These are phyloP conservation scores for Chrysaora quinquecirrha DNA, from an alignment of 30 jellyfish, hydroid and myxozoan genomes.

Conservation along the genomic window DNA sequence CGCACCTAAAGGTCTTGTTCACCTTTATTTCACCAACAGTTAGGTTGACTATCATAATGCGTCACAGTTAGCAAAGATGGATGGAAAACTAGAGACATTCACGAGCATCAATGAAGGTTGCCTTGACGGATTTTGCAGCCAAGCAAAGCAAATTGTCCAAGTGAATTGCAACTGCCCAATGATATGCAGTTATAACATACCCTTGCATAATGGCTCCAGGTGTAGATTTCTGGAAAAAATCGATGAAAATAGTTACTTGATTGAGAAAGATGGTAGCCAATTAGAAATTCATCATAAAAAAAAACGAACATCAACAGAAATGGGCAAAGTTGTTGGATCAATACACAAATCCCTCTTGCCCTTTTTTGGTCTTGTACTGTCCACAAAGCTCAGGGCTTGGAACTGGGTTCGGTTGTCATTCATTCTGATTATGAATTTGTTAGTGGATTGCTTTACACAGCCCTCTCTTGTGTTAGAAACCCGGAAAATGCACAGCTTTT, in stretches of 20 bases:
- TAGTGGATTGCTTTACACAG: conserved; percentile 8
- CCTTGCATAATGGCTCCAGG: not conserved
- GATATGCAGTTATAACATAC: not conserved
- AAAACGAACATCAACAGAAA: not conserved
- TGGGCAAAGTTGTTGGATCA: not conserved
- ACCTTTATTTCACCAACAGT: too few species aligned
- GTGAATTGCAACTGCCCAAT: not conserved
- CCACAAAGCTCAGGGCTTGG: not conserved
- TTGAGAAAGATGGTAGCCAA: not conserved
- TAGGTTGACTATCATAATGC: too few species aligned
- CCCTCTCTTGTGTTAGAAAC: not conserved
- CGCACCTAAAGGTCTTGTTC: too few species aligned
- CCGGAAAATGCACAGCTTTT: not conserved
- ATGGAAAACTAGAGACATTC: too few species aligned
- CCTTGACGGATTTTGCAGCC: too few species aligned
- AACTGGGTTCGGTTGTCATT: not conserved
- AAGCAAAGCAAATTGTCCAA: too few species aligned
- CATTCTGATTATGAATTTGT: not conserved
- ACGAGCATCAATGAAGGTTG: too few species aligned
- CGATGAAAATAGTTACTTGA: not conserved
- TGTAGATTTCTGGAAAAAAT: not conserved
- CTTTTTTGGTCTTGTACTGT: conserved; percentile 12
- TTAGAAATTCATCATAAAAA: not conserved
- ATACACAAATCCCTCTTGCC: not conserved
- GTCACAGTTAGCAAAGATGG: too few species aligned